Base-by-base conservation (phyloP, 2,888 invertebrate genomes). In the Pogonocherus hispidulus region DNA sequence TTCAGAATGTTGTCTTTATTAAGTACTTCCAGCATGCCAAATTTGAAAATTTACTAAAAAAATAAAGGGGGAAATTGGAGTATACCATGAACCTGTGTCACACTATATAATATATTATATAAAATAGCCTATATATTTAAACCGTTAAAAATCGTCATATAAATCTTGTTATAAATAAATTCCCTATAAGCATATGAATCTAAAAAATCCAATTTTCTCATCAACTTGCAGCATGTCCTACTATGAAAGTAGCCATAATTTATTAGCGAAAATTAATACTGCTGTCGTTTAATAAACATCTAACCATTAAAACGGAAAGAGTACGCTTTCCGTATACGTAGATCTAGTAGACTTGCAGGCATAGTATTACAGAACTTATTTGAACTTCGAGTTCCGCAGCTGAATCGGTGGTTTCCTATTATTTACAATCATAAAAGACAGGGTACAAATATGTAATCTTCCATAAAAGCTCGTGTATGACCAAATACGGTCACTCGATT, bases 391-490 rank as follows among this genome's bases (percentile, higher is more conserved):
- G 52, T 46, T 57, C 66, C 56, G 46, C 51, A 51, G 47, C 66
- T 54, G 52, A 51, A 37, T 51, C 62, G 37, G 51, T 37, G 51
- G 49, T 74, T 76, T 76, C 74, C 74, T 76, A 76, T 75, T 78
- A 76, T 74, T 76, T 69, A 67, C 71, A 69, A 70, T 77, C 76
- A 69, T 70, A 77, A 77, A 77, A 77, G 77, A 78, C 75, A 65
- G 72, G 72, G 72, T 74, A 75, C 76, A 76, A 79, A 78, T 78
- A 79, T 78, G 77, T 76, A 77, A 79, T 77, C 77, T 77, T 70
- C 73, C 75, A 75, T 77, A 78, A 75, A 78, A 74, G 74, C 75
- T 74, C 76, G 76, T 78, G 78, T 73, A 76, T 73, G 66, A 69
- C 79, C 79, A 78, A 79, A 78, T 76, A 78, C 66, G 79, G 78